Base-by-base conservation (phyloP, 1,140 invertebrate species). In the Pogonognathellus flavescens region DNA sequence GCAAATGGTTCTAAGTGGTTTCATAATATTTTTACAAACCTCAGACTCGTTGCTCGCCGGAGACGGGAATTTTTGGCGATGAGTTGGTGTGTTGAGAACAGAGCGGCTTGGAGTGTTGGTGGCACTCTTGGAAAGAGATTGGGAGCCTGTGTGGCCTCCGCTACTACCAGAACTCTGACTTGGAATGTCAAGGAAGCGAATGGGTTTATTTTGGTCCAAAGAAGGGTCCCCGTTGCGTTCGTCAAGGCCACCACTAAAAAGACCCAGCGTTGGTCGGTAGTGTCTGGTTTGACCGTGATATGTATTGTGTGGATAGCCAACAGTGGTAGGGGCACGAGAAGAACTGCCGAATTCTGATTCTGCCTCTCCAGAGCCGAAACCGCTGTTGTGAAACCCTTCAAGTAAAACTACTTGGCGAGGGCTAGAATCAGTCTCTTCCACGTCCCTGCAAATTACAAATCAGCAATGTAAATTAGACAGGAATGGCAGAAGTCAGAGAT, bases 211-310 rank as follows among this genome's bases (percentile, higher is more conserved):
- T 76, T 88, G 87, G 83, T 86, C 86, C 84, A 31, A 53, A 66
- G 80, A 76, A 76, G 70, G 70, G 41, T 76, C 70, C 16, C 70
- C 41, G 70, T 76, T 76, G 41, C n/a, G 14, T 50, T 76, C 70
- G 70, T 76, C 70, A n/a, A 76, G 70, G 16, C 93, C 93, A 87
- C 93, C 91, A 87, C 92, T 92, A 41, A 80, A 76, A 49, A 81
- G 55, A 81, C 93, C 91, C 8, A 94, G 90, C n/a, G 93, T 91
- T 14, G 94, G 94, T 86, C 96, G 93, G 85, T 94, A 93, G 89
- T 96, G 95, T 86, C 93, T 92, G 9, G 94, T 93, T 16, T 95
- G 95, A 9, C 96, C 96, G 91, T 98, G 96, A 91, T 97, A 98
- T 1, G 97, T 98, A 90, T 97, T 96, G 90, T 97, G 96, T 80